Percentiles rank a stretch among this genome's conserved stretches.
These are phyloP conservation scores for Tokudaia muenninki DNA, from an alignment of 2,797 vertebrate genomes.

Conservation along the genomic window DNA sequence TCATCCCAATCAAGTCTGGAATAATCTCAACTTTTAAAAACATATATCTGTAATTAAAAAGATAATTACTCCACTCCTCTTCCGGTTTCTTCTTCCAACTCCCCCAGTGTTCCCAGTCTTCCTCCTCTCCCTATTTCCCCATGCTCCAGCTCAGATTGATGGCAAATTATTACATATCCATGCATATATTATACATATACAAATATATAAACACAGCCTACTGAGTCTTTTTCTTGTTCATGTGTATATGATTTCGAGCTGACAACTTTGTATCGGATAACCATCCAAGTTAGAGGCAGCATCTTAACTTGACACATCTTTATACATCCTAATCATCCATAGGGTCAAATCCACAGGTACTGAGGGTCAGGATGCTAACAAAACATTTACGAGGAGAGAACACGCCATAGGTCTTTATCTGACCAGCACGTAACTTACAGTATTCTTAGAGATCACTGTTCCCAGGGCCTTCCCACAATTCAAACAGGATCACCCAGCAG, in stretches of 20 bases:
- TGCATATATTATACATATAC: background rate
- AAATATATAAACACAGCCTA: background rate
- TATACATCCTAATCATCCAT: background rate
- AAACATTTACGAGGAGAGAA: background rate
- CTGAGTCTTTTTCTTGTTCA: background rate
- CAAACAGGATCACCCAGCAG: background rate
- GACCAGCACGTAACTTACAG: background rate
- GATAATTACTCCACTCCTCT: background rate
- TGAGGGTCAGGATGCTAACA: background rate
- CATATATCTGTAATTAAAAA: background rate
- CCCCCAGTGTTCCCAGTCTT: no score
- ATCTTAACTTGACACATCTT: slow-evolving; percentile 7
- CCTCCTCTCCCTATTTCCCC: background rate
- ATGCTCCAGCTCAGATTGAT: background rate
- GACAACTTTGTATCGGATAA: background rate
- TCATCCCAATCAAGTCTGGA: background rate
- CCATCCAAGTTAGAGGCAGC: background rate
- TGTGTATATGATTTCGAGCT: background rate
- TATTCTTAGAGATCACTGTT: background rate
- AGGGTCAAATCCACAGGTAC: slow-evolving; percentile 4
- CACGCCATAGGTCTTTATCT: background rate
- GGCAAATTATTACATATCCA: background rate
- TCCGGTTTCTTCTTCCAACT: background rate
- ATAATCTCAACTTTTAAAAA: background rate
- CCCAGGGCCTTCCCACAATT: background rate